Base-by-base conservation (phyloP, 1,140 invertebrate genomes). In the Hyphantria cunea region DNA sequence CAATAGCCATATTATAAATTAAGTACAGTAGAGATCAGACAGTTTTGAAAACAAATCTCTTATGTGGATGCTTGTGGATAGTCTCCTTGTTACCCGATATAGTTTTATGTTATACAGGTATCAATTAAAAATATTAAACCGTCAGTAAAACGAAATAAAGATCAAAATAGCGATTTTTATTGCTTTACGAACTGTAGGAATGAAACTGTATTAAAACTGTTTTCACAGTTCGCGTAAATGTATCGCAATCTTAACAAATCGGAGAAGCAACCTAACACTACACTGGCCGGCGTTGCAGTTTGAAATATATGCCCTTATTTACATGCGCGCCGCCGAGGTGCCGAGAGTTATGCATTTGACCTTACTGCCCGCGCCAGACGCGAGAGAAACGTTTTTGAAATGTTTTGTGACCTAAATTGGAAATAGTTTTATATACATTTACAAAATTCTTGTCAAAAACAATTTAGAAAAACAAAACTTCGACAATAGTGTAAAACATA, bases 301-400 rank as follows among this genome's bases (percentile, higher is more conserved):
- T 78, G 78, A 80, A 72, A 78, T 78, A 78, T 78, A 78, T 76
- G 59, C 70, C 68, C 76, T 81, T 75, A 81, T 81, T 81, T 81
- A 75, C 76, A 81, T 81, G 72, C 72, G 66, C 64, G 37, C 47
- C 56, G 64, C 60, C 41, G 58, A 68, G 65, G 68, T 67, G 70
- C 48, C 68, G 54, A 75, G 74, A 80, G 69, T 80, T 80, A 80
- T 80, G 78, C 53, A 52, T 74, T 64, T 78, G 78, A 78, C 77
- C 77, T 67, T 66, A 60, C 64, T 48, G 44, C 62, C 66, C 66
- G 50, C 65, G 37, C 61, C 56, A 66, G 52, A 70, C 34, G 54
- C 49, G 41, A 12, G 49, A 48, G 49, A 66, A 58, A 58, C 55
- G 45, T 53, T 66, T 66, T 37, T 53, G 44, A 48, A 50, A 60